These are phyloP conservation scores for Catocala nupta DNA, from an alignment of 2,888 invertebrate species.

Conservation along the genomic window DNA sequence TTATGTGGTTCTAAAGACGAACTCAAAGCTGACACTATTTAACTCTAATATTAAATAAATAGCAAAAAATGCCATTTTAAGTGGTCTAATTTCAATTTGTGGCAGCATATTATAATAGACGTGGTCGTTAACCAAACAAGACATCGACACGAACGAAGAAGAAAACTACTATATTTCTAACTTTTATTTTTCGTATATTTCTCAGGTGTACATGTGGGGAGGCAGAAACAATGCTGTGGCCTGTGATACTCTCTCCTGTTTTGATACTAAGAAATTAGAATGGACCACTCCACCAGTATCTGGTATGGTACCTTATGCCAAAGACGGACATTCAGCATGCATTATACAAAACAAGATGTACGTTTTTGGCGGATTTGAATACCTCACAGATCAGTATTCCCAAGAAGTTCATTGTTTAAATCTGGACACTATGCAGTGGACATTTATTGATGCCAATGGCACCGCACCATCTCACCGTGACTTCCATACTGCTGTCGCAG, in stretches of 20 bases:
- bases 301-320: constrained; percentile 92
- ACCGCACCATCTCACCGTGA: constrained; percentile 92
- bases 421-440: constrained; percentile 92
- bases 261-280: constrained; percentile 90
- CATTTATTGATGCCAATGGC: constrained; percentile 88
- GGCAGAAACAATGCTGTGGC: constrained; percentile 95
- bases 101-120: too few species aligned
- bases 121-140: too few species aligned
- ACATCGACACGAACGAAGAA: too few species aligned
- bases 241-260: constrained; percentile 93
- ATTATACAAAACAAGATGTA: constrained; percentile 93
- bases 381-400: constrained; percentile 93
- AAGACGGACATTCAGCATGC: constrained; percentile 97
- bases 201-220: constrained; percentile 94
- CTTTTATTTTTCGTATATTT: not conserved
- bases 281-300: constrained; percentile 90
- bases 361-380: constrained; percentile 97
- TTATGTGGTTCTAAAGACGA: too few species aligned
- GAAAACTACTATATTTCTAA: too few species aligned
- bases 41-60: too few species aligned
- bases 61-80: too few species aligned
- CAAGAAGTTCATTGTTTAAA: constrained; percentile 92
- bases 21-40: too few species aligned
- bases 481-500: constrained; percentile 95
- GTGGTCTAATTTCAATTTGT: too few species aligned